Percentiles rank a stretch among this genome's conserved stretches.
These are phyloP conservation scores for Teleopsis dalmanni DNA, from an alignment of 1,140 invertebrate genomes.

Conservation along the genomic window DNA sequence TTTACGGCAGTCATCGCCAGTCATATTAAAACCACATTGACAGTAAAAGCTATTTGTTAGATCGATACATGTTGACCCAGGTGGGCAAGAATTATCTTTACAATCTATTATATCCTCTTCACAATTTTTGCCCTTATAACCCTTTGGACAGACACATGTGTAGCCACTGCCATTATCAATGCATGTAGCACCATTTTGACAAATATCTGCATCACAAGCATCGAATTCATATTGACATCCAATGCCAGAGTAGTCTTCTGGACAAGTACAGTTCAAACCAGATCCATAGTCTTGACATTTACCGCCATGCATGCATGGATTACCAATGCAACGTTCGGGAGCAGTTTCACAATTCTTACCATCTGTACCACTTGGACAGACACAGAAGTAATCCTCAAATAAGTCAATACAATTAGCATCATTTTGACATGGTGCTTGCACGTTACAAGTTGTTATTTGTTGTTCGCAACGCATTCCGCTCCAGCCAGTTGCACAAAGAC, in stretches of 20 bases:
- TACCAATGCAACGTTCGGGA: conserved; percentile 89
- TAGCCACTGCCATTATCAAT: conserved; percentile 77
- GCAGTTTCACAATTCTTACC: conserved; percentile 93
- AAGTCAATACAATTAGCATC: conserved; percentile 87
- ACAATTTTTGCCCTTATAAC: conserved; percentile 77
- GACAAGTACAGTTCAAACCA: conserved; percentile 88
- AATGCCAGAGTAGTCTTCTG: conserved; percentile 74
- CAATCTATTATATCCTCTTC: conserved; percentile 90
- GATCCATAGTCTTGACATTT: conserved; percentile 91
- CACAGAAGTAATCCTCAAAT: conserved; percentile 94
- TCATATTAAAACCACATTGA: conserved; percentile 92
- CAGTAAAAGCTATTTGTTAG: conserved; percentile 88
- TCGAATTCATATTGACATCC: conserved; percentile 92
- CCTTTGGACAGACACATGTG: conserved; percentile 76
- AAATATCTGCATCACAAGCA: conserved; percentile 77
- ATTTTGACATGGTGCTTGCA: conserved; percentile 78
- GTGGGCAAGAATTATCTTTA: conserved; percentile 88
- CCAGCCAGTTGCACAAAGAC: conserved; percentile 82
- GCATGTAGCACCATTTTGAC: conserved; percentile 89
- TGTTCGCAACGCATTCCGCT: conserved; percentile 77
- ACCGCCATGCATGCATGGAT: conserved; percentile 92
- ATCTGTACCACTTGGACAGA: conserved; percentile 89
- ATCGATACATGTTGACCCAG: conserved; percentile 89
- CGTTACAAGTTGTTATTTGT: conserved; percentile 77
- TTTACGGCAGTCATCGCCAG: conserved; percentile 93